Conservation (phyloP, 2,888 invertebrate genomes). For the Drosophila atripex region DNA sequence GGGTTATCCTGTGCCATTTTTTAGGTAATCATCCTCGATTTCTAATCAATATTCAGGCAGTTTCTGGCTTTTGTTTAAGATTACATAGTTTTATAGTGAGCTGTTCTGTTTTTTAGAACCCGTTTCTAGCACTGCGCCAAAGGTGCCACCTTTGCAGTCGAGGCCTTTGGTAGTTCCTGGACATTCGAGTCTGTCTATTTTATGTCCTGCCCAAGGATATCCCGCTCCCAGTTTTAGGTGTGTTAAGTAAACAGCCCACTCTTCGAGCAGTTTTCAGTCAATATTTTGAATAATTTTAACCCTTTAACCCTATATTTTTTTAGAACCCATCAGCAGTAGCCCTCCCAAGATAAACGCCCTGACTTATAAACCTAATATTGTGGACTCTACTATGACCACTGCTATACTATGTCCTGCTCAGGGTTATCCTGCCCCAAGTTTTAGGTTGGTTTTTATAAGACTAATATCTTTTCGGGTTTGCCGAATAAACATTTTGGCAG, state of each 20-base stretch:
- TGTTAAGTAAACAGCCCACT: conserved; percentile 35
- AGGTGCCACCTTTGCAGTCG: conserved; percentile 85
- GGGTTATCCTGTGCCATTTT: conserved; percentile 85
- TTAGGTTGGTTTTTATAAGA: conserved; percentile 86
- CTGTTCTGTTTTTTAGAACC: conserved; percentile 84
- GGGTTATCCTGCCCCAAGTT: conserved; percentile 89
- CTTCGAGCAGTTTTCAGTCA: neutral
- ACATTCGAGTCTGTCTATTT: conserved; percentile 86
- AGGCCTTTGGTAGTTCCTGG: conserved; percentile 82
- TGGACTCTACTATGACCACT: conserved; percentile 84
- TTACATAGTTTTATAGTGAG: neutral
- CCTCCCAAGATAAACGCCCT: conserved; percentile 85
- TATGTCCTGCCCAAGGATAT: conserved; percentile 91
- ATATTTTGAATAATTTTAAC: neutral
- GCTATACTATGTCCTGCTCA: conserved; percentile 90
- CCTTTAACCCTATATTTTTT: conserved; percentile 31
- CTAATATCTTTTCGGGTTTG: too few relatives aligned
- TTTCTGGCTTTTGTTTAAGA: neutral
- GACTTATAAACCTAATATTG: conserved; percentile 82
- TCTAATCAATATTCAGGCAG: conserved; percentile 44
- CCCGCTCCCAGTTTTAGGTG: conserved; percentile 90
- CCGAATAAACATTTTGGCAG: conserved; percentile 74
- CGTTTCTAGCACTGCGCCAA: conserved; percentile 85
- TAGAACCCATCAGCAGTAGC: conserved; percentile 86
- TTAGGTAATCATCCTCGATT: conserved; percentile 83